Percentiles rank a stretch among this genome's conserved stretches.
Conservation (phyloP, 2,797 vertebrate species). For the Tarsius wallacei region DNA sequence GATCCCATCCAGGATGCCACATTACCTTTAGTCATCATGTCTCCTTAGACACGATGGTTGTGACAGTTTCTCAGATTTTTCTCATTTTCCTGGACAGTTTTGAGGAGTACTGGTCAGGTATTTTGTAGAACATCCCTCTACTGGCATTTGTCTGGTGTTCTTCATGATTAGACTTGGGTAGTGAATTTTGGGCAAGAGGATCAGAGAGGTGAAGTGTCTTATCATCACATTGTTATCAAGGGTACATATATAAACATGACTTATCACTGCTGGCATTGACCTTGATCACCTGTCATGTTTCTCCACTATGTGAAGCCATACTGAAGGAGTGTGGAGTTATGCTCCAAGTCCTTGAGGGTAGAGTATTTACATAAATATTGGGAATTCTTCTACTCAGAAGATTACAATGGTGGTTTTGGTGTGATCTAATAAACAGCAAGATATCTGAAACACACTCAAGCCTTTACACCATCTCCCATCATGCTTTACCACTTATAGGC, state of each 20-base stretch:
- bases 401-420: neutral
- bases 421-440: neutral
- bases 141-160: neutral
- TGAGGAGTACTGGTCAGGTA: neutral
- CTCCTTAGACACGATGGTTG: neutral
- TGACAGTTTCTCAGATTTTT: neutral
- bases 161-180: neutral
- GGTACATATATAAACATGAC: neutral
- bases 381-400: neutral
- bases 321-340: neutral
- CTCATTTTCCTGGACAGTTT: slow-evolving; percentile 1
- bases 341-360: neutral
- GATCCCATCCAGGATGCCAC: neutral
- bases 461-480: neutral
- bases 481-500: neutral
- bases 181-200: neutral
- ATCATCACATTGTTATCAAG: neutral
- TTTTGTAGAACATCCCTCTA: neutral
- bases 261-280: neutral
- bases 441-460: slow-evolving; percentile 1
- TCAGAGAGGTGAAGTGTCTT: neutral
- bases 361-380: neutral
- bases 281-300: neutral
- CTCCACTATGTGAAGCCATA: neutral
- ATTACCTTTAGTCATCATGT: neutral